phyloP scores from a whole-genome alignment of 2,113 vertebrate species.

The Aldabrachelys gigantea region DNA sequence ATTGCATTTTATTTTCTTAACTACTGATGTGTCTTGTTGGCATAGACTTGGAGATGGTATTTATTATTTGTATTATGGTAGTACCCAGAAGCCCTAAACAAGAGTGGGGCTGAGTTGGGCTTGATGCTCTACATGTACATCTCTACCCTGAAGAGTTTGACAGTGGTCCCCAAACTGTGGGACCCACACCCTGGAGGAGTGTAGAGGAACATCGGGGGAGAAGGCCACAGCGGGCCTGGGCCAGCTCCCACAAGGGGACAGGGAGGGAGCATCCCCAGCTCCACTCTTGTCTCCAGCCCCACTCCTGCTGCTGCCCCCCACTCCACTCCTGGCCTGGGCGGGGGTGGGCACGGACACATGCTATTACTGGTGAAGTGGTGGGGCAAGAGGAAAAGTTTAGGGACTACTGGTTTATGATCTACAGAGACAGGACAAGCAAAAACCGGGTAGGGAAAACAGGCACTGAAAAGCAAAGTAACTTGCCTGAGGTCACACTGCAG shows the following conservation, averaged over 20 bases:
- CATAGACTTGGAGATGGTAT: background rate
- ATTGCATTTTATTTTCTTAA: background rate
- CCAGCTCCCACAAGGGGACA: too few species aligned
- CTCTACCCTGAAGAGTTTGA: background rate
- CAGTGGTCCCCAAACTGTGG: background rate
- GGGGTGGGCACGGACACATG: too few species aligned
- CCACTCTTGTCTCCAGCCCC: too few species aligned
- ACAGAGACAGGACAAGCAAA: background rate
- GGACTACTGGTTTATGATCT: background rate
- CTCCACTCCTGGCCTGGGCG: too few species aligned
- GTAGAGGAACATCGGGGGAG: too few species aligned
- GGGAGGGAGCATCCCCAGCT: too few species aligned
- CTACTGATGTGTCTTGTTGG: background rate
- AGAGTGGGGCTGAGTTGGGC: accelerated
- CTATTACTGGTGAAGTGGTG: too few species aligned
- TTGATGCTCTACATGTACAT: background rate
- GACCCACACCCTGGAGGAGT: too few species aligned
- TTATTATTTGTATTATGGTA: background rate
- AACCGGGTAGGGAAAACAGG: background rate
- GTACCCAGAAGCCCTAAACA: background rate
- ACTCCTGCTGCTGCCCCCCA: too few species aligned
- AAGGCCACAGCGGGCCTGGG: too few species aligned
- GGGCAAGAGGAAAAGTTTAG: too few species aligned
- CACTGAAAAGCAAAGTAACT: background rate
- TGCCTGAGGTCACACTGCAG: background rate